phyloP scores from a whole-genome alignment of 2,113 vertebrate species.

The Coregonus clupeaformis region DNA sequence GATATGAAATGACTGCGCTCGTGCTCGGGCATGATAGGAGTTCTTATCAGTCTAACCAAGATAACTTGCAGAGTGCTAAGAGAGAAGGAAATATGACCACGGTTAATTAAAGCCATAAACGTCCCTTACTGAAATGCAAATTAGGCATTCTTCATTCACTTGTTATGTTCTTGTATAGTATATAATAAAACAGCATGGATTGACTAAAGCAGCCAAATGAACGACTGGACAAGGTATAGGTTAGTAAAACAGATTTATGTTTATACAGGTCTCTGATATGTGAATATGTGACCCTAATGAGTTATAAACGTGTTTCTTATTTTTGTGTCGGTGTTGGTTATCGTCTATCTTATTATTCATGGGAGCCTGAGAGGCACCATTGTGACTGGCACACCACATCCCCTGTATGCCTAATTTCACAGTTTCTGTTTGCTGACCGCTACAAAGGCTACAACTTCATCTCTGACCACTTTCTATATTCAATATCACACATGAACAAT shows the following conservation, averaged over 20 bases:
- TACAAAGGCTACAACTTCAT: background rate
- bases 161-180: background rate
- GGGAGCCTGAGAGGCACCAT: conserved; percentile 50
- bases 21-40: background rate
- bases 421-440: conserved; percentile 40
- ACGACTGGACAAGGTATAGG: background rate
- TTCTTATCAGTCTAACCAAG: background rate
- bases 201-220: conserved; percentile 1
- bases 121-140: conserved; percentile 41
- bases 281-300: conserved; percentile 26
- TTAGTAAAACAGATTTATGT: background rate
- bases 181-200: too few relatives aligned
- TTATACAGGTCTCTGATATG: background rate
- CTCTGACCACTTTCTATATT: conserved; percentile 31
- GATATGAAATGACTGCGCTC: conserved; percentile 1
- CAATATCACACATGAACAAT: conserved; percentile 19
- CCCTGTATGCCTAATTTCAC: conserved; percentile 59
- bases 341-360: conserved; percentile 61
- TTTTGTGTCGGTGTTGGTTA: conserved; percentile 49
- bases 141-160: conserved; percentile 27
- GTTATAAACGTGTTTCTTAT: conserved; percentile 8
- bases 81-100: background rate
- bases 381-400: conserved; percentile 52
- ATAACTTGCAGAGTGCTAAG: background rate
- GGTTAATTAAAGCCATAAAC: background rate